These are phyloP conservation scores for Penaeus japonicus DNA, from an alignment of 1,140 invertebrate species.

Conservation along the genomic window DNA sequence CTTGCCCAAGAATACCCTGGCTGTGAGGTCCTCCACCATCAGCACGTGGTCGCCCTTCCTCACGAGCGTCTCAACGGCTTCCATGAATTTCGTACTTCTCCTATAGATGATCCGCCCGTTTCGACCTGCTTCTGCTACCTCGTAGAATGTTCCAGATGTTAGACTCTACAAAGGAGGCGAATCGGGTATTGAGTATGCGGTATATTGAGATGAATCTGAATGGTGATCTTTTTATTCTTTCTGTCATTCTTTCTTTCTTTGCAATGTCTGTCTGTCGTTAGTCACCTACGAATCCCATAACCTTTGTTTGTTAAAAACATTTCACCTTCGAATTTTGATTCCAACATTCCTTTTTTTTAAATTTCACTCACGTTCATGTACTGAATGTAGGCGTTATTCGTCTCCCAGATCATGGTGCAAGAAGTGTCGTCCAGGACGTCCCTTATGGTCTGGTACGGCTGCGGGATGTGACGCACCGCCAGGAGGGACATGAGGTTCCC, in stretches of 20 bases:
- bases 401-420: conserved; percentile 34
- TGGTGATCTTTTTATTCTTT: no score
- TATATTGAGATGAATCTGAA: no score
- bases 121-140: not conserved
- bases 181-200: no score
- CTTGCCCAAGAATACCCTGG: conserved; percentile 18
- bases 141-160: not conserved
- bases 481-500: conserved; percentile 38
- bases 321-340: not conserved
- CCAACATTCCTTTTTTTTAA: not conserved
- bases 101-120: not conserved
- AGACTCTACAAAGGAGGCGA: not conserved
- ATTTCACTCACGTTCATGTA: not conserved
- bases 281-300: no score
- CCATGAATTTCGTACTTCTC: not conserved
- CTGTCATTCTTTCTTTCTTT: no score
- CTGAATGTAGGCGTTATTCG: conserved; percentile 17
- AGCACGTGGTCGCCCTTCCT: not conserved
- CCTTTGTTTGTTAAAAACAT: no score
- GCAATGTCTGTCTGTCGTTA: no score
- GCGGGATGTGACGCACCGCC: conserved; percentile 33
- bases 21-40: conserved; percentile 32
- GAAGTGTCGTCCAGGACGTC: not conserved
- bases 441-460: not conserved
- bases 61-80: not conserved